These are phyloP conservation scores for Harpalus rufipes DNA, from an alignment of 2,888 invertebrate species.

Conservation along the genomic window DNA sequence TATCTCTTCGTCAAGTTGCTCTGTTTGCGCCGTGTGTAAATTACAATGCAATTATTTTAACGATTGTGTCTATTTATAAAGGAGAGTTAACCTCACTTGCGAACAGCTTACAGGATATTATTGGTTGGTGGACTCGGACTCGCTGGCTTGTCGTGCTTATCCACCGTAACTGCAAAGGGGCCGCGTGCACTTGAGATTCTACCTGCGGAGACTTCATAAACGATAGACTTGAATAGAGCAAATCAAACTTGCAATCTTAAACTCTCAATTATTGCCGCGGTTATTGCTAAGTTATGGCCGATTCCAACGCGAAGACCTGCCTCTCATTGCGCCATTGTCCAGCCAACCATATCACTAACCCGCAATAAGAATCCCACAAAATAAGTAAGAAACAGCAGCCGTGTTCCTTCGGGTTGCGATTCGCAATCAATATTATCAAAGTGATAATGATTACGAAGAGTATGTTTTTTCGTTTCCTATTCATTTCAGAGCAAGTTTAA, in stretches of 20 bases:
- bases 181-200: constrained; percentile 37
- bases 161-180: constrained; percentile 54
- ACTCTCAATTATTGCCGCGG: constrained; percentile 42
- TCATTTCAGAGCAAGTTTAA: too few relatives aligned
- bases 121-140: constrained; percentile 14
- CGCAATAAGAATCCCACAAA: neutral
- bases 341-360: neutral
- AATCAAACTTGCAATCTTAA: constrained; percentile 46
- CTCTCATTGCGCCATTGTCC: constrained; percentile 9
- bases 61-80: constrained; percentile 64
- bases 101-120: constrained; percentile 55
- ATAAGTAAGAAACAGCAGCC: too few relatives aligned
- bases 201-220: constrained; percentile 43
- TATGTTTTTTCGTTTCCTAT: too few relatives aligned
- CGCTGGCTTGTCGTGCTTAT: constrained; percentile 50
- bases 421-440: too few relatives aligned
- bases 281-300: constrained; percentile 14
- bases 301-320: neutral
- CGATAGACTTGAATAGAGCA: constrained; percentile 26
- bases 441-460: too few relatives aligned
- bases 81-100: constrained; percentile 3
- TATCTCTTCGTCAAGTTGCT: constrained; percentile 62
- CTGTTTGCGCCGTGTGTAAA: constrained; percentile 61
- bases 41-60: constrained; percentile 66
- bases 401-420: too few relatives aligned